phyloP scores from a whole-genome alignment of 1,140 invertebrate genomes.

The Branchinecta lynchi region DNA sequence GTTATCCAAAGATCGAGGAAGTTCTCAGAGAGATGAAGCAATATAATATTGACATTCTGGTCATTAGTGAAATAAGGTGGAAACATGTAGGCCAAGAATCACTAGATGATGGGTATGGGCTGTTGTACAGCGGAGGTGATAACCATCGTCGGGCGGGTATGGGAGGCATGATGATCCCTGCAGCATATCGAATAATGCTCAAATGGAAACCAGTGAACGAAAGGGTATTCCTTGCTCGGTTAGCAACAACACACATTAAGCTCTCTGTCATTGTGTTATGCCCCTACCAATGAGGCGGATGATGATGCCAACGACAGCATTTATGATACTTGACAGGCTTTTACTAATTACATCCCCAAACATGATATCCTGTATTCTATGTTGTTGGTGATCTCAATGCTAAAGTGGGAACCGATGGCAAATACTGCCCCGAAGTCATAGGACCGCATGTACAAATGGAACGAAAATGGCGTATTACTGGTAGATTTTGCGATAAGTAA shows the following conservation, averaged over 20 bases:
- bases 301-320: slow-evolving; percentile 1
- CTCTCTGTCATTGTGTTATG: slow-evolving; percentile 6
- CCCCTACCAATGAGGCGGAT: slow-evolving; percentile 8
- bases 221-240: not conserved
- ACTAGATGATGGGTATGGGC: not conserved
- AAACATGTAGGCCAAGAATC: slow-evolving; percentile 1
- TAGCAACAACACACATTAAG: slow-evolving; percentile 1
- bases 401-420: slow-evolving; percentile 5
- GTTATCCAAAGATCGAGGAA: slow-evolving; percentile 6
- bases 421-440: too few species aligned
- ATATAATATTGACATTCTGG: slow-evolving; percentile 10
- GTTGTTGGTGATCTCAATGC: slow-evolving; percentile 6
- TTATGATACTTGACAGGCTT: not conserved
- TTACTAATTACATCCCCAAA: slow-evolving; percentile 1
- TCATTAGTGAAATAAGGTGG: not conserved
- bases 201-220: slow-evolving; percentile 1
- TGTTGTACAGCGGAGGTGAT: slow-evolving; percentile 1
- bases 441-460: not conserved
- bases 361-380: slow-evolving; percentile 6
- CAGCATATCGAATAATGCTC: slow-evolving; percentile 5
- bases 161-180: not conserved
- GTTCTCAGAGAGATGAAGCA: slow-evolving; percentile 8
- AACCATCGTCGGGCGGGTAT: slow-evolving; percentile 4
- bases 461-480: slow-evolving; percentile 9
- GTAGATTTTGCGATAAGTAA: slow-evolving; percentile 6